Evolutionary conservation across 2,797 vertebrate genomes (phyloP).

Genomic region (Silurus aristotelis): DNA sequence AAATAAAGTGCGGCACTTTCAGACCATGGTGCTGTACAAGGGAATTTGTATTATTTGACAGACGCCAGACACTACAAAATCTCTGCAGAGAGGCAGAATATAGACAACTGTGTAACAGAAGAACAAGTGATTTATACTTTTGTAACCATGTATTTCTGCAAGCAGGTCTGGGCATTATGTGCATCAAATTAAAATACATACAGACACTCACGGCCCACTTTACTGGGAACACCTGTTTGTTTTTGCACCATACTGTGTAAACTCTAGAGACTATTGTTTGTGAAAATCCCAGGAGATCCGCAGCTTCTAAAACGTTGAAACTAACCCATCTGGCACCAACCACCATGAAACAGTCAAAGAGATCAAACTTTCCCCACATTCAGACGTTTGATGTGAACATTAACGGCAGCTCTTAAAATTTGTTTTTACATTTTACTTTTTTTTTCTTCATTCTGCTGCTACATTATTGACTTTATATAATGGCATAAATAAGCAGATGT

Average conservation of each 20-base stretch:
- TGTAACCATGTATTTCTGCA: background rate
- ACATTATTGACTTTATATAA: background rate
- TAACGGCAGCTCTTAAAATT: background rate
- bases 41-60: background rate
- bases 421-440: no score
- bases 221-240: background rate
- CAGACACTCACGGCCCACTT: background rate
- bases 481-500: background rate
- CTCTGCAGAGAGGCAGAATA: background rate
- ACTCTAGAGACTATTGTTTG: background rate
- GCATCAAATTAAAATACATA: background rate
- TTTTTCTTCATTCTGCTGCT: background rate
- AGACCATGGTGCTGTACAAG: background rate
- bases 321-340: background rate
- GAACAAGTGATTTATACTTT: background rate
- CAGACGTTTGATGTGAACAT: background rate
- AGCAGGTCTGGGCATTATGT: background rate
- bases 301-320: background rate
- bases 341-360: background rate
- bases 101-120: no score
- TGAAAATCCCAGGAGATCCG: background rate
- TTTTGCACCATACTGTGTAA: background rate
- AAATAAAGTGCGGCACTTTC: slow-evolving; percentile 1
- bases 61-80: slow-evolving; percentile 37
- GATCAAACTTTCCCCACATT: slow-evolving; percentile 35